Base-by-base conservation (phyloP, 2,113 vertebrate species). In the Nibea albiflora region DNA sequence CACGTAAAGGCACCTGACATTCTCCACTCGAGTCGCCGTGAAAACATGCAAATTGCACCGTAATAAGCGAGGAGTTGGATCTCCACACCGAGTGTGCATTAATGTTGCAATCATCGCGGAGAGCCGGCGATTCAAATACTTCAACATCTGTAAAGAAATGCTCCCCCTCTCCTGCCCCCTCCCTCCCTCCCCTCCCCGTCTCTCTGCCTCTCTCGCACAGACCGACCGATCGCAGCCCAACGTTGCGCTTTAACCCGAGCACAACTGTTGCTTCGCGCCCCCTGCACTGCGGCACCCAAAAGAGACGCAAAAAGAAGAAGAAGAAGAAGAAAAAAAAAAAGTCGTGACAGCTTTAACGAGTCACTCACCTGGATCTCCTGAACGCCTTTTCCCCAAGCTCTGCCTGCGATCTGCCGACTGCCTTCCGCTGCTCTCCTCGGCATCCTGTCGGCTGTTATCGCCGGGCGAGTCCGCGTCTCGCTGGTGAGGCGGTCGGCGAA, bases 361-460 rank as follows among this genome's bases (percentile, higher is more conserved):
- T 69, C 2, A 58, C 86, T 93, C 88, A 94, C 94, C 90, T 91
- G 70, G 31, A 70, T 54, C 20, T 6, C 93, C 44, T 1, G 95
- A 92, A 1, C 93, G 92, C 90, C 97, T 94, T 93, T 98, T 98
- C 91, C 95, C 95, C 7, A 84, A 78, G 2, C 63, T 4, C 39
- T 19, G 31, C 65, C 8, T 16, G 22, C 0, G 63, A 47, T 0
- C 35, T 9, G 35, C 49, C 44, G 67, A 5, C 53, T 4, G 80
- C 47, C 4, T 31, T 10, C 9, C 76, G 3, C 9, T 22, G 11
- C 28, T 50, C 75, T 49, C 62, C 81, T 7, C 76, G 22, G 31
- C 77, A 26, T 65, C 76, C 56, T n/a, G 68, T 6, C n/a, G 84
- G 72, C 58, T 89, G 92, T 90, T 91, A 65, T 81, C 94, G 81